Percentiles rank a stretch among this genome's conserved stretches.
phyloP scores from a whole-genome alignment of 2,888 invertebrate genomes.

The Nomada hirtipes region DNA sequence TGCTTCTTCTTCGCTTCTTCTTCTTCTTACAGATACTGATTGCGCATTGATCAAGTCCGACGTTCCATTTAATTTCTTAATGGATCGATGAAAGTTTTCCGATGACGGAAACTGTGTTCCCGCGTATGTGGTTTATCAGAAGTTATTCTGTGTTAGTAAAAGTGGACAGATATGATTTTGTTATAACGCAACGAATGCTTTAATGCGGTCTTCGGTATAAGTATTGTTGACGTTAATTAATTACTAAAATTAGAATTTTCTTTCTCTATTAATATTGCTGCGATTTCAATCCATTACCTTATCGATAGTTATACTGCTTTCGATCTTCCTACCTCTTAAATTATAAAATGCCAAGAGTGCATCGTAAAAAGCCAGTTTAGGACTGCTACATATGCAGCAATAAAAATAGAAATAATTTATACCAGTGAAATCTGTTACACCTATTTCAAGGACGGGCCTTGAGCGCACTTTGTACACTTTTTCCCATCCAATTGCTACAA shows the following conservation, averaged over 20 bases:
- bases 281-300: too few species aligned
- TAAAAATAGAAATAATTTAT: not conserved
- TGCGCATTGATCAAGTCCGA: too few species aligned
- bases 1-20: not conserved
- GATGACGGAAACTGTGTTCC: conserved; percentile 3
- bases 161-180: not conserved
- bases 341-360: too few species aligned
- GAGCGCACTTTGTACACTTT: conserved; percentile 8
- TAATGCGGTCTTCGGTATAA: too few species aligned
- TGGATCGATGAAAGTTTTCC: not conserved
- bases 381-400: too few species aligned
- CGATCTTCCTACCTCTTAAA: too few species aligned
- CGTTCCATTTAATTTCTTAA: not conserved
- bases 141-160: not conserved
- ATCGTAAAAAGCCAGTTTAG: too few species aligned
- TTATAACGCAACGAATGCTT: not conserved
- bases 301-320: too few species aligned
- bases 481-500: conserved; percentile 7
- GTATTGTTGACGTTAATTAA: not conserved
- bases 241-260: too few species aligned
- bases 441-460: conserved; percentile 25
- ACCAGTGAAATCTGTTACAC: not conserved
- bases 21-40: too few species aligned
- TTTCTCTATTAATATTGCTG: not conserved
- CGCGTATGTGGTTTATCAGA: not conserved